Evolutionary conservation across 2,797 vertebrate species (phyloP), one percentile per base, ranked within the genome.

Genomic region (Peromyscus nudipes): DNA sequence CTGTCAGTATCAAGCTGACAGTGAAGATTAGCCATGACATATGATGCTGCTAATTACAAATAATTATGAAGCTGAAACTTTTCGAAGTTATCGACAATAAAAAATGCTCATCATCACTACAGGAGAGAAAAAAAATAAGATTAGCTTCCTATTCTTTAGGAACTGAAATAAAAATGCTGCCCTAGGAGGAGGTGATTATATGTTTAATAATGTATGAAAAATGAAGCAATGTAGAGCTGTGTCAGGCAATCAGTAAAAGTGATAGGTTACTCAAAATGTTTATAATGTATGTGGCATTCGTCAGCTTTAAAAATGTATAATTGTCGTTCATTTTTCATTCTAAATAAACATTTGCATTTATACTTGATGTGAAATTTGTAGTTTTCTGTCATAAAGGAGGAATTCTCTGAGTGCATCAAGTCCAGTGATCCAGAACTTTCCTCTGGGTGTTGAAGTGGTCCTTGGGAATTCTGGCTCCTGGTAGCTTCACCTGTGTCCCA

Each of bases 21-120:
- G 2, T 65, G 60, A 77, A 75, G 55, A 79, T 65, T 29, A 27
- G n/a, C 34, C 5, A 29, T 29, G 13, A 37, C 43, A 37, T 60
- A 29, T 55, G 34, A 23, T 10, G 67, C 89, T 89, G 43, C 49
- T 90, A 92, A 89, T 96, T 89, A 89, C 31, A 91, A 91, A 46
- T 94, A 89, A 67, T 95, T 84, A n/a, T 49, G 73, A 91, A 92
- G 55, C 62, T 92, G 57, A 92, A 96, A 89, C 11, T 67, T 94
- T 86, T 94, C 40, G 85, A 79, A 97, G 89, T 95, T 64, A 91
- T 83, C 46, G 81, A 83, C 92, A 87, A 77, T 92, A 90, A 93
- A 85, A 96, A 46, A 46, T 4, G 46, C 21, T 95, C 52, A 81
- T 75, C 52, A 65, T 23, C 49, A 31, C 29, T 90, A 77, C 57